These are phyloP conservation scores for Aleadryas rufinucha DNA, from an alignment of 2,113 vertebrate genomes.

Conservation along the genomic window DNA sequence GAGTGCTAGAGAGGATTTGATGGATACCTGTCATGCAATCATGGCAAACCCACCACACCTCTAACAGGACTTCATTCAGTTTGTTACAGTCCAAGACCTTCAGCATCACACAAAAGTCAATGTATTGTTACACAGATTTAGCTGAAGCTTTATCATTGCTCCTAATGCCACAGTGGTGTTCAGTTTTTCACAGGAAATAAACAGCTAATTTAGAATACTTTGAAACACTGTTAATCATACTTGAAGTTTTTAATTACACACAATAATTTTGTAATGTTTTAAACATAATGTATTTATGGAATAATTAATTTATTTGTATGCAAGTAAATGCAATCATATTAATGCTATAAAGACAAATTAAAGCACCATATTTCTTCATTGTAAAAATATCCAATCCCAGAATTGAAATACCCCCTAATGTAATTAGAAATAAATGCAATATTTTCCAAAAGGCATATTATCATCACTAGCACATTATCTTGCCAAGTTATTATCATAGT, in stretches of 20 bases:
- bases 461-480: neutral
- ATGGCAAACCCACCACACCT: neutral
- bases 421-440: neutral
- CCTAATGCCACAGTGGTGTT: neutral
- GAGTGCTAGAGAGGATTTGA: neutral
- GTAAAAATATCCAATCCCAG: neutral
- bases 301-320: slow-evolving; percentile 35
- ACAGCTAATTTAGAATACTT: slow-evolving; percentile 31
- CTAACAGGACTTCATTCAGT: neutral
- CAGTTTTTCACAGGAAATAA: slow-evolving; percentile 32
- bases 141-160: neutral
- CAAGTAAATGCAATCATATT: slow-evolving; percentile 45
- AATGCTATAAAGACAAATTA: slow-evolving; percentile 41
- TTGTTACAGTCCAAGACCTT: neutral
- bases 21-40: neutral
- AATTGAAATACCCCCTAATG: neutral
- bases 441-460: neutral
- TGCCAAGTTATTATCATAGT: neutral
- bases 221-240: slow-evolving; percentile 26
- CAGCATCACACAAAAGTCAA: neutral
- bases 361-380: neutral
- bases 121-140: neutral
- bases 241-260: neutral
- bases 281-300: slow-evolving; percentile 31
- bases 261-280: slow-evolving; percentile 39